phyloP scores from a whole-genome alignment of 2,113 vertebrate genomes.

The Daphoenositta chrysoptera region DNA sequence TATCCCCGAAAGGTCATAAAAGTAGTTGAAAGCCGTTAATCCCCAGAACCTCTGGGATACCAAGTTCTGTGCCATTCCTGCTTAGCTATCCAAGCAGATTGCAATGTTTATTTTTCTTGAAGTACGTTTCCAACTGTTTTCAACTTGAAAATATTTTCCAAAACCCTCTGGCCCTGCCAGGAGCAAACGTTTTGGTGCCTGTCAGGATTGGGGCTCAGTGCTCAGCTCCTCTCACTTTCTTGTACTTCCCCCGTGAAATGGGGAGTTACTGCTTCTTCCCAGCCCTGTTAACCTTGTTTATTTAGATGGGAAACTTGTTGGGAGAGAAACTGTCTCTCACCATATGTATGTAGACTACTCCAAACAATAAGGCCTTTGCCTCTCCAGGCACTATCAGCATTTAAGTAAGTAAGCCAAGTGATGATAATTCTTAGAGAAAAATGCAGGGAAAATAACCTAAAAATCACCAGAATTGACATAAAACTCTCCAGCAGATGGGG shows the following conservation, averaged over 20 bases:
- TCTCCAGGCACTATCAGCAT: conserved; percentile 49
- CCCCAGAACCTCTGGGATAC: background rate
- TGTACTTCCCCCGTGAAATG: conserved; percentile 7
- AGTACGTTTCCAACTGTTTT: conserved; percentile 48
- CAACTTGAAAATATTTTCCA: conserved; percentile 48
- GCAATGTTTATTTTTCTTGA: conserved; percentile 45
- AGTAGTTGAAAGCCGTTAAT: background rate
- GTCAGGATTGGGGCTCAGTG: conserved; percentile 25
- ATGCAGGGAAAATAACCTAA: conserved; percentile 45
- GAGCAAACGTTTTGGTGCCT: conserved; percentile 11
- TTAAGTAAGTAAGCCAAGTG: conserved; percentile 55
- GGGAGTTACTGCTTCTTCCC: conserved; percentile 25
- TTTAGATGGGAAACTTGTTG: conserved; percentile 51
- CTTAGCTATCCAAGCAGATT: conserved; percentile 28
- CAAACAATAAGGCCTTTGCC: conserved; percentile 51
- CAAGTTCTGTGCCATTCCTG: background rate
- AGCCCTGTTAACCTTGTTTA: conserved; percentile 51
- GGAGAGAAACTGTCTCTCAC: conserved; percentile 56
- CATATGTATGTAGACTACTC: conserved; percentile 46
- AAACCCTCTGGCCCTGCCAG: conserved; percentile 48
- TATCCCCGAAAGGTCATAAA: background rate
- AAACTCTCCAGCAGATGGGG: conserved; percentile 69
- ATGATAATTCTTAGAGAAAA: conserved; percentile 59
- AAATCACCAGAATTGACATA: conserved; percentile 67
- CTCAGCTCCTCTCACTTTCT: conserved; percentile 23